A percentile compares a stretch with the other conserved stretches of the same genome.
Evolutionary conservation across 2,113 vertebrate genomes (phyloP).

Genomic region (Urocitellus parryii): DNA sequence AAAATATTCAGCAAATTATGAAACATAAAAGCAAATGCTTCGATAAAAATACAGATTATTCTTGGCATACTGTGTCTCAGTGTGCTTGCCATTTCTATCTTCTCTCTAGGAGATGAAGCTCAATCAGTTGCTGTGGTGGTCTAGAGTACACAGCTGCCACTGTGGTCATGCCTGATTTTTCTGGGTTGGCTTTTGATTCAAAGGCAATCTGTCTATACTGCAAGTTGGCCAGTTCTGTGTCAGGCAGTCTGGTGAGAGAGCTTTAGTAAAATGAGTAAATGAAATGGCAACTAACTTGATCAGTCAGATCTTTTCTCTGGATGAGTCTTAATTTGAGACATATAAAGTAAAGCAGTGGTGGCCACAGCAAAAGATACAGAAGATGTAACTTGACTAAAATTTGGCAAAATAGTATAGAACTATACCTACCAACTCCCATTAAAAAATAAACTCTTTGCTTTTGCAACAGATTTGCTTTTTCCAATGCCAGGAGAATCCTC

Average conservation of each 20-base stretch:
- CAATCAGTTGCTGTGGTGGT: not conserved
- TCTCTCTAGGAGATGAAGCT: not conserved
- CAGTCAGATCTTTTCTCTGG: not conserved
- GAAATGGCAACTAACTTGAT: not conserved
- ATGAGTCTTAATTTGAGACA: not conserved
- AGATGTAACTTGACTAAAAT: not conserved
- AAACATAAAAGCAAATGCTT: not conserved
- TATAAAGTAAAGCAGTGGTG: not conserved
- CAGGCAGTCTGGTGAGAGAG: not conserved
- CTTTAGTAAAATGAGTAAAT: not conserved
- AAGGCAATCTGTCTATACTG: not conserved
- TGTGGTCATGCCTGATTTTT: fast-evolving
- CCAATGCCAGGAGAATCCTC: not conserved
- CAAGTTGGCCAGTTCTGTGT: not conserved
- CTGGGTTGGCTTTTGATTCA: not conserved
- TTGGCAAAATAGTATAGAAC: not conserved
- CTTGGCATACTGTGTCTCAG: not conserved
- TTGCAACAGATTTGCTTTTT: not conserved
- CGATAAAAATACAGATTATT: not conserved
- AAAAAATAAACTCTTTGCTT: not conserved
- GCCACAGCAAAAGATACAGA: not conserved
- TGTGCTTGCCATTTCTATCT: not conserved
- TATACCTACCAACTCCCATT: not conserved
- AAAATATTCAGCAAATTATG: not conserved
- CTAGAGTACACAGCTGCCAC: not conserved